Conservation (phyloP, 2,888 invertebrate species). For the Suillia variegata region DNA sequence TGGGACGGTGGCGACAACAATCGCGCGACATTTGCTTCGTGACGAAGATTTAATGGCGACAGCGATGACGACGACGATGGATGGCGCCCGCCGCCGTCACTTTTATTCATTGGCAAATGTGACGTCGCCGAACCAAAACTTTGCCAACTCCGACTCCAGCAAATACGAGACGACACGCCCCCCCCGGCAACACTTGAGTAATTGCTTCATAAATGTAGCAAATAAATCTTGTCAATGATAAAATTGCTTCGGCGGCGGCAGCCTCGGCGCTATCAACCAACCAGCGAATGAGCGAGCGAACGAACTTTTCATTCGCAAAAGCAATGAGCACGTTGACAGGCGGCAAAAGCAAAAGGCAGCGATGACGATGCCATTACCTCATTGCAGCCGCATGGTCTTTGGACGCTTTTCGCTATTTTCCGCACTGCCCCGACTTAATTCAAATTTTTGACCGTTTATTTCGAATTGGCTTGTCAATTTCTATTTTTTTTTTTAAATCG, state of each 20-base stretch:
- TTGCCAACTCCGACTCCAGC: too few species aligned
- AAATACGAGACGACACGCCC: too few species aligned
- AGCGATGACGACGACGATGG: neutral
- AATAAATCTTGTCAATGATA: slow-evolving; percentile 35
- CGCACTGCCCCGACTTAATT: neutral
- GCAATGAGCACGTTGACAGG: too few species aligned
- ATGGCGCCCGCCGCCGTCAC: too few species aligned
- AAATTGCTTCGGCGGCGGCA: slow-evolving; percentile 17
- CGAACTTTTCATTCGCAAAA: too few species aligned
- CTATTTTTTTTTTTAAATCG: neutral
- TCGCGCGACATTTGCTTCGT: too few species aligned
- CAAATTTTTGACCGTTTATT: slow-evolving; percentile 20
- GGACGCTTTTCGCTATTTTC: neutral
- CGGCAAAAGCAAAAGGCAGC: neutral
- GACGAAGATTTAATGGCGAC: slow-evolving; percentile 1
- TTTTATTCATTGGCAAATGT: too few species aligned
- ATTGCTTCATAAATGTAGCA: slow-evolving; percentile 37
- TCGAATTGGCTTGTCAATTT: slow-evolving; percentile 23
- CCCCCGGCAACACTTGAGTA: slow-evolving; percentile 24
- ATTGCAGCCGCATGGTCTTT: neutral
- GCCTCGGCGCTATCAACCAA: too few species aligned
- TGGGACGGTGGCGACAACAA: too few species aligned
- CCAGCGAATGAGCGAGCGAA: too few species aligned
- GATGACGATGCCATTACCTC: neutral
- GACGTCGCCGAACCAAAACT: too few species aligned